Evolutionary conservation across 2,113 vertebrate genomes (phyloP).

Genomic region (Trachemys scripta): DNA sequence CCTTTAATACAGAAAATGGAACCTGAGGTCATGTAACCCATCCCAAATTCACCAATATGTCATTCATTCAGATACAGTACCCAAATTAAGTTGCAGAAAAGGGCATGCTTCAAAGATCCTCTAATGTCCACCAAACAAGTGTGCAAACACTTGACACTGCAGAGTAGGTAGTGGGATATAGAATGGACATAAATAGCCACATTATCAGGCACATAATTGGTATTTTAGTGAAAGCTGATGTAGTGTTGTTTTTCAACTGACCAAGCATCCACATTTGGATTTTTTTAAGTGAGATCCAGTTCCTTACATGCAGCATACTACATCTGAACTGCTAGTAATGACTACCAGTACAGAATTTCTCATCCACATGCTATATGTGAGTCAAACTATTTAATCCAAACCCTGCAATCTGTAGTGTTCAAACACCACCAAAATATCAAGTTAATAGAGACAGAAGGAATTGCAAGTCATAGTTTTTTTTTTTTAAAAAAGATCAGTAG

Average conservation of each 20-base stretch:
- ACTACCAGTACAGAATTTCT: background rate
- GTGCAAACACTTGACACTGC: background rate
- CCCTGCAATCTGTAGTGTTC: background rate
- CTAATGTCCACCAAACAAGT: background rate
- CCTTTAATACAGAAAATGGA: background rate
- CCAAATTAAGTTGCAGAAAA: background rate
- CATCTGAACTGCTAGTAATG: background rate
- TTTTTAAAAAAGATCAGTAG: background rate
- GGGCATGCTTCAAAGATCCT: background rate
- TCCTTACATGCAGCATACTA: background rate
- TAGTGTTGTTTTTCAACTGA: background rate
- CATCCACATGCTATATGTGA: background rate
- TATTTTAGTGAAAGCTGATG: background rate
- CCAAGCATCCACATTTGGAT: background rate
- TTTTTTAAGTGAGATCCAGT: no score
- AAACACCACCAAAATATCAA: background rate
- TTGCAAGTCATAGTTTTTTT: constrained; percentile 9
- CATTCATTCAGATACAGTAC: background rate
- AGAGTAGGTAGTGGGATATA: background rate
- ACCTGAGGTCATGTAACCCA: background rate
- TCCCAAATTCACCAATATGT: background rate
- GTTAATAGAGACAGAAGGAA: background rate
- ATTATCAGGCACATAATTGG: background rate
- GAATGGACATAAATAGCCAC: background rate
- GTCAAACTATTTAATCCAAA: background rate